These are phyloP conservation scores for Amorpha juglandis DNA, from an alignment of 2,888 invertebrate genomes.

Conservation along the genomic window DNA sequence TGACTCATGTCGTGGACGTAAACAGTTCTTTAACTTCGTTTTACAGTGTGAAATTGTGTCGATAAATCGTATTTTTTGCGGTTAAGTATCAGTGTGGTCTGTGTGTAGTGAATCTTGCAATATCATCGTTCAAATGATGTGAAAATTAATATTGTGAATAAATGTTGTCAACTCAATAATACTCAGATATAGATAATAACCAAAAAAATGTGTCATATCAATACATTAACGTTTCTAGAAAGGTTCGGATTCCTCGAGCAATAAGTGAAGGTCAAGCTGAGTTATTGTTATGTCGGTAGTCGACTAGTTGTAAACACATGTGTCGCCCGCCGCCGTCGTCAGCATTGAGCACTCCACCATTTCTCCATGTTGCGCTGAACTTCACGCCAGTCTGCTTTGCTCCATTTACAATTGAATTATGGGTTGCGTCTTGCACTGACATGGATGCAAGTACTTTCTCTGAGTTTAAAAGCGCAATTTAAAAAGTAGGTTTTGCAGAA, in stretches of 20 bases:
- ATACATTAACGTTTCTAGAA: slow-evolving; percentile 49
- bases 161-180: background rate
- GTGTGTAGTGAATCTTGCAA: slow-evolving; percentile 13
- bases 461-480: slow-evolving; percentile 43
- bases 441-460: slow-evolving; percentile 62
- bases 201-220: slow-evolving; percentile 40
- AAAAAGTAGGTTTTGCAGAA: slow-evolving; percentile 30
- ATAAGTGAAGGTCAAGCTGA: slow-evolving; percentile 65
- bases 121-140: slow-evolving; percentile 22
- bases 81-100: background rate
- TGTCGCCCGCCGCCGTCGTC: background rate
- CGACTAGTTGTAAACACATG: slow-evolving; percentile 31
- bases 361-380: slow-evolving; percentile 47
- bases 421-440: slow-evolving; percentile 56
- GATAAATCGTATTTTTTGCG: background rate
- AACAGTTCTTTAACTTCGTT: slow-evolving; percentile 12
- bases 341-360: slow-evolving; percentile 30
- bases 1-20: slow-evolving; percentile 36
- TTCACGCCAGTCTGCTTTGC: slow-evolving; percentile 53
- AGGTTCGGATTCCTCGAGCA: slow-evolving; percentile 48
- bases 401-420: slow-evolving; percentile 67
- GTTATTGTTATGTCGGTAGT: slow-evolving; percentile 54
- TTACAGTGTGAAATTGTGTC: slow-evolving; percentile 5
- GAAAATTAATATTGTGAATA: slow-evolving; percentile 32
- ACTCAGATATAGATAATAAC: too few relatives aligned